These are phyloP conservation scores for Apodemia duryi DNA, from an alignment of 2,888 invertebrate genomes.

Conservation along the genomic window DNA sequence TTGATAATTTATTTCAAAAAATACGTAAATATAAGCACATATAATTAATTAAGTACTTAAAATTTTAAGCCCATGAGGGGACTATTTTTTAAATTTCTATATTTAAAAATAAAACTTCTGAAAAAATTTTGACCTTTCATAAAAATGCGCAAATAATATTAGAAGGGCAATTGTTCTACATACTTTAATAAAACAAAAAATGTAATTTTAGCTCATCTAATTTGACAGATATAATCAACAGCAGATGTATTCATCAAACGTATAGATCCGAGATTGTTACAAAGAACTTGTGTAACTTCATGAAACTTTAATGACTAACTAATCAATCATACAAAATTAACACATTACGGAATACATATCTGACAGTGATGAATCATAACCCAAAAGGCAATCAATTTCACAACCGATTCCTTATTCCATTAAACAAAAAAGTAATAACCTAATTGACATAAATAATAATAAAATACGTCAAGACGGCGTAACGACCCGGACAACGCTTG, in stretches of 20 bases:
- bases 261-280: conserved; percentile 39
- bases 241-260: conserved; percentile 34
- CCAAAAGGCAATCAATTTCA: conserved; percentile 77
- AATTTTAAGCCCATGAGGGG: too few relatives aligned
- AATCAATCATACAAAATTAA: conserved; percentile 77
- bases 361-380: conserved; percentile 78
- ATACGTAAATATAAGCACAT: too few relatives aligned
- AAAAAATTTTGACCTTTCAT: not conserved
- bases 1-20: too few relatives aligned
- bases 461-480: conserved; percentile 77
- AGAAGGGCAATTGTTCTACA: conserved; percentile 8
- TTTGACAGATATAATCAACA: conserved; percentile 56
- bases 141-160: not conserved
- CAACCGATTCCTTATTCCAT: conserved; percentile 77
- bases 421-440: conserved; percentile 78
- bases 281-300: conserved; percentile 69
- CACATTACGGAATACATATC: conserved; percentile 72
- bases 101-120: not conserved
- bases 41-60: too few relatives aligned
- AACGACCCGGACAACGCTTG: conserved; percentile 74
- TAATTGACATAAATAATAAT: conserved; percentile 80
- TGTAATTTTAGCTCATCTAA: conserved; percentile 28
- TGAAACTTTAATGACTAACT: conserved; percentile 70
- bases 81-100: not conserved
- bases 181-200: conserved; percentile 4